Percentiles rank a stretch among this genome's conserved stretches.
phyloP scores from a whole-genome alignment of 2,888 invertebrate species.

The Ectemnius cavifrons region DNA sequence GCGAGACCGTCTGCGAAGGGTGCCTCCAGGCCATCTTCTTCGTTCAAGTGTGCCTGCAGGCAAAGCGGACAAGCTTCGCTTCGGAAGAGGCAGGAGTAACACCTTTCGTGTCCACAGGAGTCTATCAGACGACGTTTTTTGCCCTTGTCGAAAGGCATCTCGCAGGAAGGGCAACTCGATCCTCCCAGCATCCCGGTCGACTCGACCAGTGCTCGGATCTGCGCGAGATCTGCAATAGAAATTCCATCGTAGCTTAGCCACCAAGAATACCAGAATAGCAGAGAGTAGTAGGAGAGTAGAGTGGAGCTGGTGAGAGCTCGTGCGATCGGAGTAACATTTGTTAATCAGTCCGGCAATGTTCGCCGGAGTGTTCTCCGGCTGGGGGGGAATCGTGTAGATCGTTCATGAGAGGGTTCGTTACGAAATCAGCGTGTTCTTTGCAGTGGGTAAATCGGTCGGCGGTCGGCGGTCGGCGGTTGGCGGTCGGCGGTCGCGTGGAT shows the following conservation, averaged over 20 bases:
- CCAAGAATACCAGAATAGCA: too few relatives aligned
- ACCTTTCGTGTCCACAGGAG: constrained; percentile 96
- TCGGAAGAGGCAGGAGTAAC: constrained; percentile 96
- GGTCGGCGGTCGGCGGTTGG: too few relatives aligned
- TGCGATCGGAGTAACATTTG: too few relatives aligned
- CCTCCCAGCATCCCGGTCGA: constrained; percentile 83
- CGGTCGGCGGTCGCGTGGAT: too few relatives aligned
- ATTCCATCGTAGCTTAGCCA: too few relatives aligned
- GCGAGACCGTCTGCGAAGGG: constrained; percentile 60
- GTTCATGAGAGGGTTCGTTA: too few relatives aligned
- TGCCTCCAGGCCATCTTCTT: constrained; percentile 77
- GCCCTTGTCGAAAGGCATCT: constrained; percentile 97
- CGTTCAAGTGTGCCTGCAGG: constrained; percentile 75
- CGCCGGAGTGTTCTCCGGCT: not conserved
- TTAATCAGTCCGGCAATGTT: not conserved
- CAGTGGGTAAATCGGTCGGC: too few relatives aligned
- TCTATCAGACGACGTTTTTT: constrained; percentile 97
- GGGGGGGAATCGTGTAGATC: too few relatives aligned
- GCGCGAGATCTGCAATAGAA: constrained; percentile 85
- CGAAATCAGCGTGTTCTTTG: too few relatives aligned
- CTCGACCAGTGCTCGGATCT: constrained; percentile 88
- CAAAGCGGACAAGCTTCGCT: constrained; percentile 95
- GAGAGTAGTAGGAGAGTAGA: too few relatives aligned
- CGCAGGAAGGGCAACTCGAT: constrained; percentile 89
- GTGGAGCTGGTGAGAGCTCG: too few relatives aligned